Conservation (phyloP, 1,140 invertebrate genomes). For the Euwallacea fornicatus region DNA sequence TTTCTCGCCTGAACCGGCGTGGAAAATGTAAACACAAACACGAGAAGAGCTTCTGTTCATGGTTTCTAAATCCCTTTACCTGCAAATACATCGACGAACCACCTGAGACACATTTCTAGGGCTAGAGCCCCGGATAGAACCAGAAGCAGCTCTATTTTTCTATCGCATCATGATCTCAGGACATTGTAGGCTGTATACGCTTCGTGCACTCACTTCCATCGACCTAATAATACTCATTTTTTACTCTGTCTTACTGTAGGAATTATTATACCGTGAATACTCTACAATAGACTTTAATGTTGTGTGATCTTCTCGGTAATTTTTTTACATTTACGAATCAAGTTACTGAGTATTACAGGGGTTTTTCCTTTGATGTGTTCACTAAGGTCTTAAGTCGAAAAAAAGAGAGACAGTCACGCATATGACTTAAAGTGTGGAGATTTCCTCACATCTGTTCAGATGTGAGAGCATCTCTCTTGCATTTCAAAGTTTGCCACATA, state of each 20-base stretch:
- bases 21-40: slow-evolving; percentile 58
- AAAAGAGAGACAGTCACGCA: neutral
- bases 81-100: slow-evolving; percentile 68
- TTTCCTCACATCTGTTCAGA: neutral
- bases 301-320: neutral
- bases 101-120: slow-evolving; percentile 53
- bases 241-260: neutral
- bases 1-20: slow-evolving; percentile 63
- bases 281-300: neutral
- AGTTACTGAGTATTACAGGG: slow-evolving; percentile 4
- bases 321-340: slow-evolving; percentile 5
- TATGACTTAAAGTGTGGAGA: neutral
- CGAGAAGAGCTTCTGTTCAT: slow-evolving; percentile 64
- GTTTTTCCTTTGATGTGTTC: neutral
- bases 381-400: neutral
- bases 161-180: slow-evolving; percentile 32
- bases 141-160: slow-evolving; percentile 15
- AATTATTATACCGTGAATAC: neutral
- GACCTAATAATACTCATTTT: slow-evolving; percentile 22
- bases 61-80: slow-evolving; percentile 68
- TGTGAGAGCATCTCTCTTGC: neutral
- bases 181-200: slow-evolving; percentile 34
- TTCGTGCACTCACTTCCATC: slow-evolving; percentile 20
- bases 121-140: slow-evolving; percentile 1
- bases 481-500: neutral